A percentile compares a stretch with the other conserved stretches of the same genome.
Conservation (phyloP, 2,888 invertebrate species). For the Spatulosminthurus flaviceps region DNA sequence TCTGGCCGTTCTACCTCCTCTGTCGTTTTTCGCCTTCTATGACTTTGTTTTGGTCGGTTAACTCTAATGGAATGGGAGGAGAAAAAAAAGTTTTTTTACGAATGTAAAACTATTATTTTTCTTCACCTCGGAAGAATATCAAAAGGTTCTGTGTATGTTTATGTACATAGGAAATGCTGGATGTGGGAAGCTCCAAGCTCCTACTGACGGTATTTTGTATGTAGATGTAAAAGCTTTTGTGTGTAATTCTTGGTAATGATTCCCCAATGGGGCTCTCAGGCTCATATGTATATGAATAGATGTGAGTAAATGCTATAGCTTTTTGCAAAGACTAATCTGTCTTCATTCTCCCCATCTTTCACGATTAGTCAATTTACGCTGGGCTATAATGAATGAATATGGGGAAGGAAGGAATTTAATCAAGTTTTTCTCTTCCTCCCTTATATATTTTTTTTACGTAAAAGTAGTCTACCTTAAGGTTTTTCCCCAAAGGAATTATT, state of each 20-base stretch:
- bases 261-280: slow-evolving; percentile 36
- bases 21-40: background rate
- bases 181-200: too few species aligned
- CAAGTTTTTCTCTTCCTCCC: slow-evolving; percentile 19
- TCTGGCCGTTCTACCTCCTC: background rate
- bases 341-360: slow-evolving; percentile 31
- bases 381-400: slow-evolving; percentile 40
- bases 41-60: background rate
- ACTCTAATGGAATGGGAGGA: background rate
- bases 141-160: too few species aligned
- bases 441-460: background rate
- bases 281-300: slow-evolving; percentile 6
- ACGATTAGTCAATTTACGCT: slow-evolving; percentile 41
- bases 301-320: background rate
- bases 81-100: background rate
- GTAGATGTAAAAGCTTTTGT: slow-evolving; percentile 47
- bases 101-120: background rate
- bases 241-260: slow-evolving; percentile 36
- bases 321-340: background rate
- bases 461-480: too few species aligned
- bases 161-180: too few species aligned
- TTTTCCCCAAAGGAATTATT: too few species aligned
- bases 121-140: background rate
- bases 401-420: slow-evolving; percentile 39
- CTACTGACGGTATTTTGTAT: too few species aligned